Conservation (phyloP, 2,797 vertebrate genomes). For the Chaetodon trifasciatus region DNA sequence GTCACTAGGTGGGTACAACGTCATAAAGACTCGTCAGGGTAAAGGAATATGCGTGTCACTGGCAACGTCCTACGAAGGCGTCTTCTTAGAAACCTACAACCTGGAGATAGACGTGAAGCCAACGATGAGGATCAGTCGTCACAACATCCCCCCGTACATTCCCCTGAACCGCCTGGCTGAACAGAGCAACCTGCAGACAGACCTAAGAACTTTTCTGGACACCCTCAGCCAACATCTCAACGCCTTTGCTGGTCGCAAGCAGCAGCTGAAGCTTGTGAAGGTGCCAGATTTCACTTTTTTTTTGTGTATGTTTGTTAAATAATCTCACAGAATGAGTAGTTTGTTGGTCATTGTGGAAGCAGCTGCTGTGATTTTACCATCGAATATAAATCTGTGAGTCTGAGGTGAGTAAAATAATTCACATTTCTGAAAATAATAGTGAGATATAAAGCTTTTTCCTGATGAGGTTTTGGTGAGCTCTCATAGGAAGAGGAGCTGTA, state of each 20-base stretch:
- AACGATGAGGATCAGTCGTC: constrained; percentile 81
- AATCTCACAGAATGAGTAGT: neutral
- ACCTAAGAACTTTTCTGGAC: constrained; percentile 86
- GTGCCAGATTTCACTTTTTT: constrained; percentile 70
- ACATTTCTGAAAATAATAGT: too few species aligned
- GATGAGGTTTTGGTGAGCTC: neutral
- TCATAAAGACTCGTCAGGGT: constrained; percentile 69
- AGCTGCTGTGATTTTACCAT: neutral
- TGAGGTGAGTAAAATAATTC: too few species aligned
- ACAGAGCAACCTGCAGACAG: constrained; percentile 78
- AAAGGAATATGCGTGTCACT: constrained; percentile 86
- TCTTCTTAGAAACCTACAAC: constrained; percentile 89
- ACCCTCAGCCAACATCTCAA: constrained; percentile 87
- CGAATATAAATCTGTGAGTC: neutral
- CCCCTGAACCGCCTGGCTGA: constrained; percentile 85
- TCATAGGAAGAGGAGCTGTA: neutral
- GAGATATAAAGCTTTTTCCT: too few species aligned
- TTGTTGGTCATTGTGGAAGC: neutral
- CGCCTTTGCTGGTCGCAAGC: constrained; percentile 87
- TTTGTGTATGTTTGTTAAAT: neutral
- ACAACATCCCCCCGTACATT: constrained; percentile 91
- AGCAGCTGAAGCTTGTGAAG: constrained; percentile 90
- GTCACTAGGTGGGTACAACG: constrained; percentile 81
- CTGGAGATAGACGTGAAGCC: constrained; percentile 86
- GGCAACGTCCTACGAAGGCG: constrained; percentile 87